Evolutionary conservation across 2,113 vertebrate species (phyloP), one percentile per base, ranked within the genome.

Genomic region (Danionella cerebrum): DNA sequence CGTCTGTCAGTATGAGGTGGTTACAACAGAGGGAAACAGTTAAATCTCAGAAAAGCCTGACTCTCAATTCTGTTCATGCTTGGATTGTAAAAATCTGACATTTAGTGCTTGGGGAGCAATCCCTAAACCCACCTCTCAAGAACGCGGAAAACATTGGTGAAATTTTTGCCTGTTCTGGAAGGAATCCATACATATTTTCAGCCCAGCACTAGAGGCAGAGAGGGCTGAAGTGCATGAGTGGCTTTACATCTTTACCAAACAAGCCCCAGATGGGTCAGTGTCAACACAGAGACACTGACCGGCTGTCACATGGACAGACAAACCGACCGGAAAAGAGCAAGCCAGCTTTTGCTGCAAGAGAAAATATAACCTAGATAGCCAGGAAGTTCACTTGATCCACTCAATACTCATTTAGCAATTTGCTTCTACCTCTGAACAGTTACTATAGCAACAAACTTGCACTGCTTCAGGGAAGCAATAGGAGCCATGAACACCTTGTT

Each of bases 51-150:
- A 77, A n/a, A 71, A 65, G 63, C 52, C 39, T 52, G 64, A 38
- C 71, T 59, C 39, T 21, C 65, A 63, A 62, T 73, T 51, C 50
- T 68, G 63, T 73, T 73, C 48, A 67, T 65, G 71, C 67, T 67
- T 65, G 67, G 44, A 57, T 65, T 65, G 72, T 73, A 73, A 77
- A 66, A 47, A 54, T 22, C 71, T 77, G 75, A 77, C 75, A 73
- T 77, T 77, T 73, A 64, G 57, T 71, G 67, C 70, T 60, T 67
- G 58, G 51, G 67, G 69, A 67, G 75, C 67, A 71, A 71, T 71
- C 65, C 71, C 55, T 33, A 44, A 73, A 51, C 71, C 73, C 65
- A 73, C 71, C 64, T 73, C 62, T 57, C 70, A 62, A 65, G 53
- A 45, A 45, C 11, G 25, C 18, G 10, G 24, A 75, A 70, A 70